Percentiles rank a stretch among this genome's conserved stretches.
Evolutionary conservation across 2,113 vertebrate species (phyloP).

Genomic region (Bombycilla garrulus): DNA sequence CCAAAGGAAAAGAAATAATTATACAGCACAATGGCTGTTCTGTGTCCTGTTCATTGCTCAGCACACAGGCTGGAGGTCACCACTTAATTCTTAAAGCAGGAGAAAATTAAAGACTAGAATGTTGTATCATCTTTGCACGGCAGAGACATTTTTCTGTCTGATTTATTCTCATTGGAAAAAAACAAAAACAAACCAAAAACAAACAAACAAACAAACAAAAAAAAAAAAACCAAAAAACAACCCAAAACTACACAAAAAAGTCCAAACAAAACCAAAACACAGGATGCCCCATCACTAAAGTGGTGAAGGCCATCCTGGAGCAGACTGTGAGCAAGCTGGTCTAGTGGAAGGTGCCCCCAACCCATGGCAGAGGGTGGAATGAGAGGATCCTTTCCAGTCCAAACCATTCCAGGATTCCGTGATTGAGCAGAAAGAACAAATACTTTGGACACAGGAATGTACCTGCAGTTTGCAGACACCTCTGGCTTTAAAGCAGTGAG

Average conservation of each 20-base stretch:
- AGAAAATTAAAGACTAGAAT: not conserved
- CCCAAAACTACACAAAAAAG: no score
- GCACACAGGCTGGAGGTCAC: not conserved
- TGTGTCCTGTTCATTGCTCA: not conserved
- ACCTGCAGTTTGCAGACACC: not conserved
- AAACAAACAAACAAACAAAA: not conserved
- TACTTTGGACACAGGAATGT: not conserved
- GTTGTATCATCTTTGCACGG: not conserved
- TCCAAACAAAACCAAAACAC: not conserved
- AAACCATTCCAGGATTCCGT: not conserved
- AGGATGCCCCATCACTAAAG: not conserved
- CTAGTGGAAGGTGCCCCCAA: not conserved
- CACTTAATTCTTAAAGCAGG: not conserved
- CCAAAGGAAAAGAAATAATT: not conserved
- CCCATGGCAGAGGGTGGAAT: not conserved
- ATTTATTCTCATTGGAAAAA: not conserved
- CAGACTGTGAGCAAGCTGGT: not conserved
- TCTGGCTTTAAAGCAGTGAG: not conserved
- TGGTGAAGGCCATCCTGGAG: not conserved
- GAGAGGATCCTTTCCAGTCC: not conserved
- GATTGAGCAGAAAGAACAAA: not conserved
- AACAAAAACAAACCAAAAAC: no score
- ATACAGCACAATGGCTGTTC: not conserved
- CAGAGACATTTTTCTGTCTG: not conserved
- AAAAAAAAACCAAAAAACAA: not conserved